Evolutionary conservation across 2,888 invertebrate species (phyloP), one percentile per base, ranked within the genome.

Genomic region (Philaethria dido): DNA sequence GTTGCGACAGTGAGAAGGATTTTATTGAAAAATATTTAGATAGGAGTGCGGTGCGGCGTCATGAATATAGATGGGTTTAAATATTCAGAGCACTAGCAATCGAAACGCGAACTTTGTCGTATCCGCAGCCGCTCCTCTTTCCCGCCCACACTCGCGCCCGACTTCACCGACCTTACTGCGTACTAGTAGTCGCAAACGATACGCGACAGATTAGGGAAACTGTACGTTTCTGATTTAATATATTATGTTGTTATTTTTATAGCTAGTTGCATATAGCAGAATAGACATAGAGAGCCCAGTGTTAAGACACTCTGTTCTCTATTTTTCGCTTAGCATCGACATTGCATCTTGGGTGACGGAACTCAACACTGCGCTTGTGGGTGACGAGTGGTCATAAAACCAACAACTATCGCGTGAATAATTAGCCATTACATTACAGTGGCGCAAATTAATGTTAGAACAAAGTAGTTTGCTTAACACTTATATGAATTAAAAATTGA

Each of bases 1-100:
- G 57, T 16, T 22, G 57, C 57, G 57, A 57, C 57, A 57, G 57
- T 57, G 42, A 57, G 42, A 57, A 57, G 42, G 57, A 57, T 57
- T 57, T 57, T 42, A 57, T 57, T 42, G 57, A 57, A 57, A 57
- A 57, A 57, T 57, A 57, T 57, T 57, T 57, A 57, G 57, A 57
- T 57, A 57, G 22, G 42, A 57, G 57, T 57, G 57, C 22, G 57
- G 57, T 22, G 42, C 57, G 42, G 42, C 42, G 57, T 42, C 57
- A 57, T 57, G 57, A 57, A 57, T 57, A 57, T 57, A 57, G 57
- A 57, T 57, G 42, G 22, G 22, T 25, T 57, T n/a, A 57, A 57
- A 42, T 57, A 57, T 57, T 57, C 57, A 57, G 39, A 39, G 57
- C 42, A 57, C 57, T 57, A 42, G 42, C 57, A 57, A 57, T 57